Evolutionary conservation across 2,113 vertebrate genomes (phyloP).

Genomic region (Ochotona curzoniae): DNA sequence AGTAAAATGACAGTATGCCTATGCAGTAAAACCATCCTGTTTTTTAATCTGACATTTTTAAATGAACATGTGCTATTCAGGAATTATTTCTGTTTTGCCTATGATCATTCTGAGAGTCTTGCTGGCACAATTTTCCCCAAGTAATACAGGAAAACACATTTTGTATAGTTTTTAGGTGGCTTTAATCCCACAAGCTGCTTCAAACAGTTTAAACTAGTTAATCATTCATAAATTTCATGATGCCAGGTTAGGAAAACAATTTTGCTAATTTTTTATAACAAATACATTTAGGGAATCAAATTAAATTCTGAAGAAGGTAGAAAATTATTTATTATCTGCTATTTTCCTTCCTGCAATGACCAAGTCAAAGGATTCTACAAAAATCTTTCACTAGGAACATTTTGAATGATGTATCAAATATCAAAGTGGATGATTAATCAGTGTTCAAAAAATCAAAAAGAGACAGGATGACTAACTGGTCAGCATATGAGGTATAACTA

Average conservation of each 20-base stretch:
- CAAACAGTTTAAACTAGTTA: constrained; percentile 17
- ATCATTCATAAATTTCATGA: not conserved
- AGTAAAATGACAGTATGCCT: not conserved
- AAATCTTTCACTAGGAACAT: not conserved
- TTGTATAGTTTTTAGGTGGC: not conserved
- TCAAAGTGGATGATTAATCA: not conserved
- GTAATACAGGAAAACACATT: not conserved
- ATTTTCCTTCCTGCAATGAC: not conserved
- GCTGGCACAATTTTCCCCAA: not conserved
- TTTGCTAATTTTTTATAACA: not conserved
- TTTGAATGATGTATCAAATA: constrained; percentile 4
- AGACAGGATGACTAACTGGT: not conserved
- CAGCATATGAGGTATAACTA: not conserved
- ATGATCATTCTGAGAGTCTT: constrained; percentile 7
- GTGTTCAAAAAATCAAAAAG: not conserved
- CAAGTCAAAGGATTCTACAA: constrained; percentile 3
- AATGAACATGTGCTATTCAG: not conserved
- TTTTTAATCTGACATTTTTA: not conserved
- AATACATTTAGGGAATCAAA: constrained; percentile 23
- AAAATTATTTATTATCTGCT: not conserved
- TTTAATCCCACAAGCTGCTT: not conserved
- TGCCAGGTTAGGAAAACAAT: not conserved
- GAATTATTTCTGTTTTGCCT: not conserved
- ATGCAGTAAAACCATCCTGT: not conserved
- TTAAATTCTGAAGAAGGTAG: not conserved